Evolutionary conservation across 2,113 vertebrate species (phyloP).

Genomic region (Prinia subflava): DNA sequence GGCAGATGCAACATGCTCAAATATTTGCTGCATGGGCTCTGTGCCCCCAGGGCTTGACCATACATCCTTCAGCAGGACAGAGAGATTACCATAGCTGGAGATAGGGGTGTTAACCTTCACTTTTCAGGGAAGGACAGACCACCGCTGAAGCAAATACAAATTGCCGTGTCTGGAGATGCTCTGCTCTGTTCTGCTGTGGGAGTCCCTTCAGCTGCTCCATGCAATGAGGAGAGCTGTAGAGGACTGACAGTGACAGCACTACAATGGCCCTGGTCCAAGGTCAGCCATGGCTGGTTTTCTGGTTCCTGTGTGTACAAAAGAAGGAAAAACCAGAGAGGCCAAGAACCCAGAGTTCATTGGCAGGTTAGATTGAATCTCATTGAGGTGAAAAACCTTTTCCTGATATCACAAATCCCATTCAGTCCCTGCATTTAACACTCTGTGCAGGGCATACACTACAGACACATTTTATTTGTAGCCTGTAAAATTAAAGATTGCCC

Average conservation of each 20-base stretch:
- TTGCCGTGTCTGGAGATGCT: rapidly evolving
- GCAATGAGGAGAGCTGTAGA: not conserved
- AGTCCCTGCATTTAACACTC: not conserved
- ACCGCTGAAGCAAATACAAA: not conserved
- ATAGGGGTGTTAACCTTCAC: not conserved
- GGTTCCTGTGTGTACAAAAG: not conserved
- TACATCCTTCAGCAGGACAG: not conserved
- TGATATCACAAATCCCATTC: not conserved
- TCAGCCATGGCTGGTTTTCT: not conserved
- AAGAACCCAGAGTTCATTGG: not conserved
- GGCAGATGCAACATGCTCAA: not conserved
- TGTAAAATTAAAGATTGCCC: not conserved
- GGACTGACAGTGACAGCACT: not conserved
- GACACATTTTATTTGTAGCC: not conserved
- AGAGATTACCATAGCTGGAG: not conserved
- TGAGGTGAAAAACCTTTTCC: not conserved
- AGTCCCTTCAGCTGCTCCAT: not conserved
- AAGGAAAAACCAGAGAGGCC: not conserved
- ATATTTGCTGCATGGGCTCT: not conserved
- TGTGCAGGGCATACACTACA: not conserved
- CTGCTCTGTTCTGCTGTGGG: rapidly evolving
- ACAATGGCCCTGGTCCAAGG: not conserved
- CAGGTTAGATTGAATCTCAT: not conserved
- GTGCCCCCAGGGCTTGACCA: not conserved
- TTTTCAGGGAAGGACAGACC: not conserved